Conservation (phyloP, 1,140 invertebrate species). For the Chironomus tepperi region DNA sequence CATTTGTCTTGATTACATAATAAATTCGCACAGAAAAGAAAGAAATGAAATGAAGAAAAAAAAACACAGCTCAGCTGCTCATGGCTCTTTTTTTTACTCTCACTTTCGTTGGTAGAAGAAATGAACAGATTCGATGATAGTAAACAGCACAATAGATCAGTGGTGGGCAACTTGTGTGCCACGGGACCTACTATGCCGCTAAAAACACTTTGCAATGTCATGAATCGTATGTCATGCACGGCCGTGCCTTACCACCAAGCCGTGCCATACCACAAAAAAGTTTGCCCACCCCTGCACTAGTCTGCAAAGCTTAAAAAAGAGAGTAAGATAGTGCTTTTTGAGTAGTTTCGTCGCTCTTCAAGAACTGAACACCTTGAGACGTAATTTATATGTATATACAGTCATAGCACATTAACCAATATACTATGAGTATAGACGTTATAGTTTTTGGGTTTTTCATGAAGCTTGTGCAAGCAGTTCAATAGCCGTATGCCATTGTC, state of each 20-base stretch:
- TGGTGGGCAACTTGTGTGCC: no score
- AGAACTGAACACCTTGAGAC: background rate
- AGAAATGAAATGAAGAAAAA: background rate
- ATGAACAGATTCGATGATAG: background rate
- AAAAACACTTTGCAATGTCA: no score
- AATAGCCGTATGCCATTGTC: background rate
- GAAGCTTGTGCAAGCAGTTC: constrained; percentile 5
- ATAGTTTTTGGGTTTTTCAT: background rate
- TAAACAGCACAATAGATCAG: background rate
- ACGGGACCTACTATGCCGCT: no score
- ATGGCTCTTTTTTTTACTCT: background rate
- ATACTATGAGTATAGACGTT: background rate
- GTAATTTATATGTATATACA: background rate
- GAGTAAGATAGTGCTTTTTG: no score
- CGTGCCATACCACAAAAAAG: no score
- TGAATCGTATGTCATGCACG: no score
- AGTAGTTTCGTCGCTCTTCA: background rate
- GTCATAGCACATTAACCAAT: background rate
- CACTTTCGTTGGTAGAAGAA: constrained; percentile 6
- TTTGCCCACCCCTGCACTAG: no score
- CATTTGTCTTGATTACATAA: constrained; percentile 8
- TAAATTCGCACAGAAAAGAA: background rate
- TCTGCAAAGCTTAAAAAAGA: no score
- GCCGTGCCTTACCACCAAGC: no score
- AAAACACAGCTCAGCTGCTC: no score